A percentile compares a stretch with the other conserved stretches of the same genome.
Conservation (phyloP, 2,888 invertebrate genomes). For the Pyrocoelia pectoralis region DNA sequence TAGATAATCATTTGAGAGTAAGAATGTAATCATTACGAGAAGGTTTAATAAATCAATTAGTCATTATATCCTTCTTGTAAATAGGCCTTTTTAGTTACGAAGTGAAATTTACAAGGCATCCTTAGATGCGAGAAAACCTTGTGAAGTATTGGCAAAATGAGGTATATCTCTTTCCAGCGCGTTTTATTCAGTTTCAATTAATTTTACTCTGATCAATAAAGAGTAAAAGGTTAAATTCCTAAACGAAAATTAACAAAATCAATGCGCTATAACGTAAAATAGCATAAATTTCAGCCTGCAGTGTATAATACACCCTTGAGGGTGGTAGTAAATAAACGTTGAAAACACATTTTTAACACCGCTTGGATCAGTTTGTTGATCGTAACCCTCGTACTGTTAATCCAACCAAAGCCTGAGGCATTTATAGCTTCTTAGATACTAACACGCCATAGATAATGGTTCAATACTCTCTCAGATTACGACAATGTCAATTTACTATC, state of each 20-base stretch:
- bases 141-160: too few relatives aligned
- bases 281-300: background rate
- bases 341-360: constrained; percentile 1
- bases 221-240: too few relatives aligned
- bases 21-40: too few relatives aligned
- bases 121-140: too few relatives aligned
- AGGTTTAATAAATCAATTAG: too few relatives aligned
- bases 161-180: too few relatives aligned
- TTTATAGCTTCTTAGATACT: constrained; percentile 9
- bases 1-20: too few relatives aligned
- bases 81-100: too few relatives aligned
- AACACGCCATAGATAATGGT: constrained; percentile 2
- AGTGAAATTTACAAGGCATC: too few relatives aligned
- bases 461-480: background rate
- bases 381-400: constrained; percentile 8
- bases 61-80: too few relatives aligned
- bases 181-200: too few relatives aligned
- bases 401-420: constrained; percentile 8
- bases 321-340: background rate
- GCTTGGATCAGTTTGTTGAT: constrained; percentile 1
- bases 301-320: background rate
- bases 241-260: background rate
- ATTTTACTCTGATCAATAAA: too few relatives aligned
- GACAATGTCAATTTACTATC: constrained; percentile 1
- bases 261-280: background rate